Percentiles rank a stretch among this genome's conserved stretches.
Evolutionary conservation across 1,140 invertebrate genomes (phyloP).

Genomic region (Capitella teleta): DNA sequence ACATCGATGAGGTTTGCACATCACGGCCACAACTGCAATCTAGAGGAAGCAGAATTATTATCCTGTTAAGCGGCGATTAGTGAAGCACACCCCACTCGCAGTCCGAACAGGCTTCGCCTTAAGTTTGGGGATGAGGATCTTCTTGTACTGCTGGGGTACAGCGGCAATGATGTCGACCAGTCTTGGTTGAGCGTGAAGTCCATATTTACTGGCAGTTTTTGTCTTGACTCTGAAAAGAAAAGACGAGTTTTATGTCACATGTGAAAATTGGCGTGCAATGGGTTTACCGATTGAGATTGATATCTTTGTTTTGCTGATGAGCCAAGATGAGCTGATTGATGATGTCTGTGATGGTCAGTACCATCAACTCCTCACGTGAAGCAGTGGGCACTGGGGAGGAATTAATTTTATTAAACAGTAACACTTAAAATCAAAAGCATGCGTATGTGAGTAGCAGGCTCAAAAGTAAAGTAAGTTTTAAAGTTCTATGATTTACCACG

Average conservation of each 20-base stretch:
- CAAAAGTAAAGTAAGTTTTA: no score
- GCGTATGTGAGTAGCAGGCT: no score
- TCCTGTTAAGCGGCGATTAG: conserved; percentile 11
- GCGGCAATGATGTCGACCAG: conserved; percentile 97
- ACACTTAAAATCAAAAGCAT: no score
- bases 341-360: conserved; percentile 81
- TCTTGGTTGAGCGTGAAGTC: conserved; percentile 77
- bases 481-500: no score
- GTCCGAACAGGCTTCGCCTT: conserved; percentile 94
- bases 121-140: conserved; percentile 81
- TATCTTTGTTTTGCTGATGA: conserved; percentile 72
- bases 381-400: neutral
- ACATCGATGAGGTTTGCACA: conserved; percentile 99
- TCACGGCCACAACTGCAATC: conserved; percentile 97
- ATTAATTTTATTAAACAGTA: no score
- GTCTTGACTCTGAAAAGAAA: conserved; percentile 60
- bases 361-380: conserved; percentile 37
- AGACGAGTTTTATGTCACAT: neutral
- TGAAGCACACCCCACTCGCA: conserved; percentile 78
- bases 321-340: conserved; percentile 81
- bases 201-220: conserved; percentile 84
- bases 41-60: conserved; percentile 32
- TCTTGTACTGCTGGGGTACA: conserved; percentile 82
- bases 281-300: conserved; percentile 79
- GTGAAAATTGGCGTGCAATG: neutral